Percentiles rank a stretch among this genome's conserved stretches.
phyloP scores from a whole-genome alignment of 2,113 vertebrate species.

The Cepphus grylle region DNA sequence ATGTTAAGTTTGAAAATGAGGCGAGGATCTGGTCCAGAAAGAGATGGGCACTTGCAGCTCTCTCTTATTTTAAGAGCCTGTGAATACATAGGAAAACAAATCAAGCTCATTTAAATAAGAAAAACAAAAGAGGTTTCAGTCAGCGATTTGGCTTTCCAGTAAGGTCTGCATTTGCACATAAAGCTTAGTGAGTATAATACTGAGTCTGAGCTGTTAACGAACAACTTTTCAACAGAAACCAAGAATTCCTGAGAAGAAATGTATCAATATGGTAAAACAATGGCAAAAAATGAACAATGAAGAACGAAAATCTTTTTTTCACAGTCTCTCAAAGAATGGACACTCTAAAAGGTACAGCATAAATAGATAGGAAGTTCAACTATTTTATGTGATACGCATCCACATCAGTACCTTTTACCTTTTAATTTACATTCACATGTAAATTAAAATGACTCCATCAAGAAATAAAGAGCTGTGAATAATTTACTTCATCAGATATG shows the following conservation, averaged over 20 bases:
- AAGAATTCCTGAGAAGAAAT: neutral
- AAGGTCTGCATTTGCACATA: neutral
- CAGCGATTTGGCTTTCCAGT: neutral
- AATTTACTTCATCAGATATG: neutral
- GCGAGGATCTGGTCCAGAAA: conserved; percentile 86
- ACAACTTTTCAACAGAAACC: neutral
- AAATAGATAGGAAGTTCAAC: neutral
- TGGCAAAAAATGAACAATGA: neutral
- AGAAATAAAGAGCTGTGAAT: neutral
- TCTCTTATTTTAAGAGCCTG: conserved; percentile 91
- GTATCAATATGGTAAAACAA: neutral
- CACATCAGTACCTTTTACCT: neutral
- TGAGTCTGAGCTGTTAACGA: neutral
- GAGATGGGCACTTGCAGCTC: conserved; percentile 84
- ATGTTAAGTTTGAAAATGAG: conserved; percentile 78
- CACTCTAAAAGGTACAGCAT: neutral
- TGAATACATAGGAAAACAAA: conserved; percentile 59
- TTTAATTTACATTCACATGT: neutral
- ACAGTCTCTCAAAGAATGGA: neutral
- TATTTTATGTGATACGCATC: neutral
- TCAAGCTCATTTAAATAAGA: neutral
- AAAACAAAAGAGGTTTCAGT: neutral
- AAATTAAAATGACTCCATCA: neutral
- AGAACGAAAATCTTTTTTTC: neutral
- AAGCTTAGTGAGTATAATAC: neutral